Evolutionary conservation across 2,888 invertebrate genomes (phyloP).

Genomic region (Patella pellucida): DNA sequence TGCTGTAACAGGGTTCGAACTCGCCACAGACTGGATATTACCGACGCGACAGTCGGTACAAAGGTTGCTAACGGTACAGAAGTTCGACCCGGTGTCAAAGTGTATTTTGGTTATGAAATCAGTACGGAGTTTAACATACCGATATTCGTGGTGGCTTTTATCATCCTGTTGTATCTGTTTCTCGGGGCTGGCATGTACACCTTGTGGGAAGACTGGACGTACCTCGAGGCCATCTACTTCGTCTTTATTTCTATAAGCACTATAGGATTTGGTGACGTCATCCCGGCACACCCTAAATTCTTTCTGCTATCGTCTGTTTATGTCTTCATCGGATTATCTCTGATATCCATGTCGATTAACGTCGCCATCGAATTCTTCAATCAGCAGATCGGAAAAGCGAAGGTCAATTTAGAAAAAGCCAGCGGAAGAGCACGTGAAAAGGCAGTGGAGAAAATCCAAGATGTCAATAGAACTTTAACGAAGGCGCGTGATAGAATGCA

Average conservation of each 20-base stretch:
- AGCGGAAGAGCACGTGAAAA: constrained; percentile 29
- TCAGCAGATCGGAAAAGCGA: constrained; percentile 51
- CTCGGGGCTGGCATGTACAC: constrained; percentile 84
- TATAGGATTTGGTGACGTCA: constrained; percentile 94
- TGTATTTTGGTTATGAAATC: constrained; percentile 47
- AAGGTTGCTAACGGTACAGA: constrained; percentile 8
- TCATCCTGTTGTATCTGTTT: constrained; percentile 88
- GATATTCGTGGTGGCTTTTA: constrained; percentile 86
- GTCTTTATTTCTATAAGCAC: constrained; percentile 97
- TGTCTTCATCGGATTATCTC: constrained; percentile 91
- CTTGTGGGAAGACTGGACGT: constrained; percentile 82
- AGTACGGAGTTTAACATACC: constrained; percentile 91
- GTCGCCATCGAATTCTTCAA: constrained; percentile 77
- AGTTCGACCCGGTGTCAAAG: constrained; percentile 19
- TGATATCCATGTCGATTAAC: constrained; percentile 97
- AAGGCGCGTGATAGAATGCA: constrained; percentile 42
- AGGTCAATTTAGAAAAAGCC: constrained; percentile 49
- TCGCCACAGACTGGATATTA: constrained; percentile 11
- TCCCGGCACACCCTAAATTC: constrained; percentile 87
- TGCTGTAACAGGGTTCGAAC: constrained; percentile 78
- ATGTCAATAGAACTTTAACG: constrained; percentile 10
- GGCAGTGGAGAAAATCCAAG: constrained; percentile 10
- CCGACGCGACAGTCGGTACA: background rate
- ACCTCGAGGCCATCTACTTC: constrained; percentile 95
- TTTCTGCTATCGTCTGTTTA: constrained; percentile 95